Percentiles rank a stretch among this genome's conserved stretches.
phyloP scores from a whole-genome alignment of 1,140 invertebrate species.

The Globodera ellingtonae region DNA sequence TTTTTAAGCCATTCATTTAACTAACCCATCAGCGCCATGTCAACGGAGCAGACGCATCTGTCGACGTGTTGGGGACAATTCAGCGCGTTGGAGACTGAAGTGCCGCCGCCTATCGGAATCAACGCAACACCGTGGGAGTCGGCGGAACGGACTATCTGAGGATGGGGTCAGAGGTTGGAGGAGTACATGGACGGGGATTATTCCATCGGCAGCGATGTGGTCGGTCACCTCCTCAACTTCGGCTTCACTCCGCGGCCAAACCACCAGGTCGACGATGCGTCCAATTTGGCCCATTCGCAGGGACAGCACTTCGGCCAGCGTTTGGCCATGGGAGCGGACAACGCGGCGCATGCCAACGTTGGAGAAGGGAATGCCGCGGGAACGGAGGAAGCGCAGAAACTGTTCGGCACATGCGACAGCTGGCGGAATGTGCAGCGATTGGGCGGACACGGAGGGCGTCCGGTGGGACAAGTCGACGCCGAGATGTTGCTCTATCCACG shows the following conservation, averaged over 20 bases:
- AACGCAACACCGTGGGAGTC: conserved; percentile 78
- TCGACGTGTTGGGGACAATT: conserved; percentile 80
- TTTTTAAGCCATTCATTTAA: conserved; percentile 74
- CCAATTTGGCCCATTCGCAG: conserved; percentile 75
- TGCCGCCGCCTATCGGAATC: conserved; percentile 92
- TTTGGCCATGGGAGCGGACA: conserved; percentile 90
- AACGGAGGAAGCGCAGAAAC: conserved; percentile 72
- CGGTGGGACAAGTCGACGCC: conserved; percentile 71
- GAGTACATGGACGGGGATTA: too few species aligned
- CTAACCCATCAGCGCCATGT: conserved; percentile 89
- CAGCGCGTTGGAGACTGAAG: conserved; percentile 87
- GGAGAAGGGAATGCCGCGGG: conserved; percentile 75
- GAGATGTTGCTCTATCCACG: conserved; percentile 79
- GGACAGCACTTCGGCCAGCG: conserved; percentile 83
- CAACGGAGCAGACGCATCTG: conserved; percentile 83
- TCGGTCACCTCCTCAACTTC: conserved; percentile 60
- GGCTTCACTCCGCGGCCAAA: conserved; percentile 76
- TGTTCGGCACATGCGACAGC: conserved; percentile 67
- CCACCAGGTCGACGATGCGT: conserved; percentile 86
- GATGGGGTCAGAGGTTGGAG: conserved; percentile 68
- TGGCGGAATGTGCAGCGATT: conserved; percentile 61
- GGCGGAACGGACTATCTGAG: conserved; percentile 79
- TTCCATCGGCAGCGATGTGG: too few species aligned
- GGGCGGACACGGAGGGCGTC: conserved; percentile 66
- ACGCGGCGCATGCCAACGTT: conserved; percentile 76